Percentiles rank a stretch among this genome's conserved stretches.
phyloP scores from a whole-genome alignment of 1,140 invertebrate genomes.

The Drosophila pseudoobscura region DNA sequence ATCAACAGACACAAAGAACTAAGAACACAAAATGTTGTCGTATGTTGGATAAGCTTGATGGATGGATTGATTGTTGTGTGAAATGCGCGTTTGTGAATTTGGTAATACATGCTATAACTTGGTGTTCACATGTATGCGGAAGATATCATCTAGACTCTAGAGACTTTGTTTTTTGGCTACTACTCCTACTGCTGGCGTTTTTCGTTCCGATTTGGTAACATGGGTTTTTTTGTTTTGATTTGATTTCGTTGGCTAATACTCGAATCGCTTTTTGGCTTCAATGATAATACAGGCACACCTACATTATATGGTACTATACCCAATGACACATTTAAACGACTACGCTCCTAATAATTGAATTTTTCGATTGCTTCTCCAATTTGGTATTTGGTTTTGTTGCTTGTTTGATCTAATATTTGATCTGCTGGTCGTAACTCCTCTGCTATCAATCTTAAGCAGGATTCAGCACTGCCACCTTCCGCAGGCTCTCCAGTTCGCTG shows the following conservation, averaged over 20 bases:
- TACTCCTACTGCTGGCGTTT: constrained; percentile 51
- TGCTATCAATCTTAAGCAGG: constrained; percentile 59
- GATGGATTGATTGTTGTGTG: constrained; percentile 10
- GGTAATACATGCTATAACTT: constrained; percentile 9
- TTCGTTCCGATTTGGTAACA: constrained; percentile 58
- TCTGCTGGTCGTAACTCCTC: constrained; percentile 23
- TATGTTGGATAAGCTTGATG: constrained; percentile 6
- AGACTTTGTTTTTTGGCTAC: constrained; percentile 54
- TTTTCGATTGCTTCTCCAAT: constrained; percentile 72
- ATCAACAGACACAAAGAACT: constrained; percentile 52
- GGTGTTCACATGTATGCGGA: constrained; percentile 36
- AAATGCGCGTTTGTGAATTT: constrained; percentile 8
- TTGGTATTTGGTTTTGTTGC: constrained; percentile 52
- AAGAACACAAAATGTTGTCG: constrained; percentile 40
- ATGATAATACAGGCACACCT: constrained; percentile 47
- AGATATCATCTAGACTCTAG: constrained; percentile 50
- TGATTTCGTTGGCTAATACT: constrained; percentile 64
- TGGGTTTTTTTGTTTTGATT: constrained; percentile 25
- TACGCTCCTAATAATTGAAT: constrained; percentile 77
- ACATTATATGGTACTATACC: constrained; percentile 39
- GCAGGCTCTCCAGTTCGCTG: constrained; percentile 85
- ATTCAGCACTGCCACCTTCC: constrained; percentile 83
- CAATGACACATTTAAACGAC: constrained; percentile 60
- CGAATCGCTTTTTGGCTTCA: constrained; percentile 56
- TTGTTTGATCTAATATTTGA: constrained; percentile 33